phyloP scores from a whole-genome alignment of 1,140 invertebrate species.

The Zaprionus ghesquierei region DNA sequence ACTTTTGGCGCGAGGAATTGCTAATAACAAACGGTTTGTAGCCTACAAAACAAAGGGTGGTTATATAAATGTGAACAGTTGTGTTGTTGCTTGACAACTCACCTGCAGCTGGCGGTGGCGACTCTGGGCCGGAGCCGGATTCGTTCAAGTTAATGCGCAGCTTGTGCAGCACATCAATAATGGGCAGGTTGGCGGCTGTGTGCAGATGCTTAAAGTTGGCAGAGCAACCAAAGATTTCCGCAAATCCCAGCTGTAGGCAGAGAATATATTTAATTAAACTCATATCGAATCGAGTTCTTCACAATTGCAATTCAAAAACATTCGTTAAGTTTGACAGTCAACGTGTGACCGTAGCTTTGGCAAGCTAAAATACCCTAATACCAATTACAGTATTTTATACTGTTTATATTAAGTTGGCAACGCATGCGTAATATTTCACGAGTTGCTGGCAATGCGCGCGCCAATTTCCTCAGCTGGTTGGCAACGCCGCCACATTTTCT shows the following conservation, averaged over 20 bases:
- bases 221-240: conserved; percentile 53
- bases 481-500: not conserved
- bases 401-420: not conserved
- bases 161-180: conserved; percentile 69
- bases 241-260: conserved; percentile 54
- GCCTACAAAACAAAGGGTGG: conserved; percentile 36
- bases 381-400: not conserved
- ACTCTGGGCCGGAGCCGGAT: conserved; percentile 64
- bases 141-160: conserved; percentile 67
- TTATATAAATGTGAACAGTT: not conserved
- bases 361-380: not conserved
- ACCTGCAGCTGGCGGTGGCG: conserved; percentile 46
- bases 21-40: conserved; percentile 79
- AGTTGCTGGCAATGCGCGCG: not conserved
- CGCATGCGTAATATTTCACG: not conserved
- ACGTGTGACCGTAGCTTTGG: not conserved
- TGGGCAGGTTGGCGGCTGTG: conserved; percentile 37
- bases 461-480: not conserved
- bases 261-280: not conserved
- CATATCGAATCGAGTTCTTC: not conserved
- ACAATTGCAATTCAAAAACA: not conserved
- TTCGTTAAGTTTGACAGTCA: not conserved
- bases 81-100: not conserved
- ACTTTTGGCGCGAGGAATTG: conserved; percentile 75
- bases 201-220: conserved; percentile 76